Evolutionary conservation across 2,888 invertebrate genomes (phyloP).

Genomic region (Crematogaster levior): DNA sequence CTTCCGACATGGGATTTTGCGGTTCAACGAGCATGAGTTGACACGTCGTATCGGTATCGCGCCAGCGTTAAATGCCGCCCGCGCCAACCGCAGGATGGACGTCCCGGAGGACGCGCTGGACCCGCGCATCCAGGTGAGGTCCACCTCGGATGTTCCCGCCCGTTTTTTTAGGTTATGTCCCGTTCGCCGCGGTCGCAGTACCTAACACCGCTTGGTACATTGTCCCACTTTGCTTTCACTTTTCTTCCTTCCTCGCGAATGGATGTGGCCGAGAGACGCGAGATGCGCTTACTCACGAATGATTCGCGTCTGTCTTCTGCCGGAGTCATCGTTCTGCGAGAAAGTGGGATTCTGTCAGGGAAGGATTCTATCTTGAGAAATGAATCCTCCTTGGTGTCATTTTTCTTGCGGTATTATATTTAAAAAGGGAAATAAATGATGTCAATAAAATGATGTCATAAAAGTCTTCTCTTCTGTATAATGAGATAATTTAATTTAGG

Average conservation of each 20-base stretch:
- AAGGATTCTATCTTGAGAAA: background rate
- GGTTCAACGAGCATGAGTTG: slow-evolving; percentile 67
- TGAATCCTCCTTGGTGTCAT: background rate
- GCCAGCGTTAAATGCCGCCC: slow-evolving; percentile 77
- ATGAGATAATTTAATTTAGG: background rate
- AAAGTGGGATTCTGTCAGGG: background rate
- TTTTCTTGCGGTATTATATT: background rate
- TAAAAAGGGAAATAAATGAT: background rate
- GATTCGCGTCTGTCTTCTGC: background rate
- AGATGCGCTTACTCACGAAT: background rate
- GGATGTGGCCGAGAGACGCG: background rate
- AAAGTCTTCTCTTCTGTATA: background rate
- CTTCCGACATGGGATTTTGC: background rate
- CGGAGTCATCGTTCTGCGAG: background rate
- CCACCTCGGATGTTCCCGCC: background rate
- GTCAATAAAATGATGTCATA: background rate
- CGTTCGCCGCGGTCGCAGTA: slow-evolving; percentile 57
- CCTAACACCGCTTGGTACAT: slow-evolving; percentile 82
- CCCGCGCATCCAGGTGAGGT: slow-evolving; percentile 86
- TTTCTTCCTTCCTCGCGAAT: slow-evolving; percentile 48
- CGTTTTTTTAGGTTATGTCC: slow-evolving; percentile 68
- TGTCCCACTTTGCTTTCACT: slow-evolving; percentile 82
- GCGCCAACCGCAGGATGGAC: slow-evolving; percentile 79
- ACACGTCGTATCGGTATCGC: slow-evolving; percentile 60
- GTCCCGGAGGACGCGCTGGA: slow-evolving; percentile 85